Evolutionary conservation across 2,888 invertebrate species (phyloP).

Genomic region (Stegana nigrithorax): DNA sequence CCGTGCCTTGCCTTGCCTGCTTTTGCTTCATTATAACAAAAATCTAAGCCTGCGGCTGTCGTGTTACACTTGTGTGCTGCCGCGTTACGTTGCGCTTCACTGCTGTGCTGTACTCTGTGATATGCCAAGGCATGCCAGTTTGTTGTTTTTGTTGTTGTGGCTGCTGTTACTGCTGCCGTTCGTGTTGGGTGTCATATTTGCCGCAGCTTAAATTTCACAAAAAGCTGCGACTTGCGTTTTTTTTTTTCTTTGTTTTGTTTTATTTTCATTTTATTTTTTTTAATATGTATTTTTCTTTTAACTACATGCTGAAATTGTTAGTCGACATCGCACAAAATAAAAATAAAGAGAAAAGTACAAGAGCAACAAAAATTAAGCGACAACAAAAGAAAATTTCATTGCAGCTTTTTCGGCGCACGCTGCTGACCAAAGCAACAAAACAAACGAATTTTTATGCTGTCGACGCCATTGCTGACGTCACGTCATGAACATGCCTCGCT

Average conservation of each 20-base stretch:
- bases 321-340: too few species aligned
- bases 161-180: too few species aligned
- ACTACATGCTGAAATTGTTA: too few species aligned
- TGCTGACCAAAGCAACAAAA: constrained; percentile 15
- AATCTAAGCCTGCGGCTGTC: constrained; percentile 52
- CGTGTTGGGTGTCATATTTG: constrained; percentile 63
- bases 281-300: too few species aligned
- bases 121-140: constrained; percentile 4
- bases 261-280: too few species aligned
- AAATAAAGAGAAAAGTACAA: neutral
- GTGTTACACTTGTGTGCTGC: neutral
- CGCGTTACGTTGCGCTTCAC: too few species aligned
- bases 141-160: neutral
- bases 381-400: constrained; percentile 25
- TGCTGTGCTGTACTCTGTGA: neutral
- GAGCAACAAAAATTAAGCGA: neutral
- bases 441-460: neutral
- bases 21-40: constrained; percentile 51
- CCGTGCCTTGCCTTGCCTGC: neutral
- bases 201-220: constrained; percentile 58
- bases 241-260: too few species aligned
- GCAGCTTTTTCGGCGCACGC: constrained; percentile 34
- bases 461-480: too few species aligned
- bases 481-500: too few species aligned
- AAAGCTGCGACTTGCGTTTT: too few species aligned